Evolutionary conservation across 2,113 vertebrate species (phyloP), one percentile per base, ranked within the genome.

Genomic region (Anguilla japonica): DNA sequence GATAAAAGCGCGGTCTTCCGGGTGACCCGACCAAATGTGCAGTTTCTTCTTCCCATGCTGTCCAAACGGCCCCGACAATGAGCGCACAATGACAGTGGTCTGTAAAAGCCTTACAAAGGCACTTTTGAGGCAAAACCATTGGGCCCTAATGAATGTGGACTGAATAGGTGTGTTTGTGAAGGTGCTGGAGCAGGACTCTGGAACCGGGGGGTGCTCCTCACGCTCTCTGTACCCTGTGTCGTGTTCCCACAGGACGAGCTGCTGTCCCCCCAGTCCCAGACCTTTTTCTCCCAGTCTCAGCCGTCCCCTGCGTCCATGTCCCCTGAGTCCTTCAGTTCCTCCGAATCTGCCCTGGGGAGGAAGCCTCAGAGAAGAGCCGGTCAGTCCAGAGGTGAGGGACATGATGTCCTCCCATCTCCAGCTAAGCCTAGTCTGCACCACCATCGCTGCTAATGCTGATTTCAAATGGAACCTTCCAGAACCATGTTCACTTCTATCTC

Each of bases 301-400:
- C 93, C 90, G 91, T 97, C 97, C 91, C 97, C 97, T 0, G 41
- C 96, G 22, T 98, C 98, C 18, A 93, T 98, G 22, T 97, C 96
- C 84, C 93, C 96, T 15, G 97, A 97, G 0, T 94, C 95, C 83
- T 93, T 79, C 60, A 94, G 94, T 81, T 95, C 95, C 79, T 92
- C 92, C 43, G 93, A 93, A 53, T 85, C 87, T 0, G 92, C 92
- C 39, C 93, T 90, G 83, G 93, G 95, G 78, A 94, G 90, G 88
- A 95, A 91, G 86, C 85, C 88, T 50, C 83, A 87, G 39, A 95
- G 89, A 87, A 94, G 91, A 87, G 91, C 87, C 86, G 89, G 80
- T 83, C 93, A 91, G 89, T 53, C 84, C 81, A 89, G 89, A 95
- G 94, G 96, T 96, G 71, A 91, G 84, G 18, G 2, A 67, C 60